Evolutionary conservation across 2,113 vertebrate genomes (phyloP), one percentile per base, ranked within the genome.

Genomic region (Cyprinodon tularosa): DNA sequence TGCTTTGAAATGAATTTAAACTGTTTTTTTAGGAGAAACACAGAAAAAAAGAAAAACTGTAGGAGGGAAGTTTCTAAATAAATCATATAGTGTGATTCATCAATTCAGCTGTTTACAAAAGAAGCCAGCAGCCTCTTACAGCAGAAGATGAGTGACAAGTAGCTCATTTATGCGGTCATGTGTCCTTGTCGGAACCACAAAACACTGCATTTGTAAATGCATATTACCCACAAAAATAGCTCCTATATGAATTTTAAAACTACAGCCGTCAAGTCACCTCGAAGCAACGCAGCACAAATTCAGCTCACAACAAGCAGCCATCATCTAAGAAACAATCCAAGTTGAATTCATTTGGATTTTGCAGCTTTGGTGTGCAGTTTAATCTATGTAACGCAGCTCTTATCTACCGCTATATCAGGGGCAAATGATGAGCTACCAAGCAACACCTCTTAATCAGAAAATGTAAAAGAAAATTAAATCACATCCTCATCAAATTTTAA

Each of bases 151-250:
- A 78, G 10, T 62, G 48, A 74, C 73, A 76, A 68, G 45, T 38
- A 36, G 39, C 22, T 80, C 59, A 66, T 85, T 72, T 75, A 22
- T 48, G 17, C 47, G 9, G 45, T 62, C 50, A 17, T 42, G 38
- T 67, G 59, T 77, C 73, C 72, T 80, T 78, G 36, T 66, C 68
- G 11, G 44, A 72, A 63, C 68, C 68, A 42, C 42, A 70, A 40
- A 67, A 48, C 64, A n/a, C 53, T 63, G 45, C 60, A 77, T 82
- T 72, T 71, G 22, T 77, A 71, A 68, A n/a, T 69, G 60, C 68
- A 64, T 66, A 29, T 61, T 45, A 14, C 74, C 64, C 68, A 10
- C 42, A 67, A 44, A 42, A 73, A 48, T 12, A 59, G 50, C 65
- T 76, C 68, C 66, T 60, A 77, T 37, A 70, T 62, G 74, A 78